Base-by-base conservation (phyloP, 2,113 vertebrate genomes). In the Protomyctophum bolini region DNA sequence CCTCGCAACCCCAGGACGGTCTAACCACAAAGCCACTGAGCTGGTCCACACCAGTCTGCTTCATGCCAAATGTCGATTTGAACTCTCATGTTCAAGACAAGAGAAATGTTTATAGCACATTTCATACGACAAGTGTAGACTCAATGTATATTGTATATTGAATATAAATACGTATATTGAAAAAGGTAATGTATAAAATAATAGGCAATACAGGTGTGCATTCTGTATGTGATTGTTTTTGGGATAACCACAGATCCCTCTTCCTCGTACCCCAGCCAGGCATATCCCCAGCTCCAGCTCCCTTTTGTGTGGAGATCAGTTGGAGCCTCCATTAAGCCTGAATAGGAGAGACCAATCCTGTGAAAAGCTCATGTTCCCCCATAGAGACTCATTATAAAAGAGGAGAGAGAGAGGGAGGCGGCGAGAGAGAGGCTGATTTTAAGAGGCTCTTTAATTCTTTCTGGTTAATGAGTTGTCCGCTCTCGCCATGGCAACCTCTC, bases 241-340 rank as follows among this genome's bases (percentile, higher is more conserved):
- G 33, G 33, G 33, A 41, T 41, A 48, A 61, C 50, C 28, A 64
- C 33, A 72, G 1, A 6, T 59, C 49, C 10, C 73, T 66, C 46
- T 46, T 41, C 33, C 62, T 5, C 54, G 64, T 52, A 29, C 14
- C 4, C 66, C 11, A 21, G 3, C 57, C 60, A 56, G 64, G 46
- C 66, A 57, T 46, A 49, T 45, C 58, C 57, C 73, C 75, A 60
- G 64, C 63, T 54, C n/a, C 72, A 62, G 81, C 41, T 48, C n/a
- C 65, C 68, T 86, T 41, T 84, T 72, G 68, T 83, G 76, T 68
- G 58, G 77, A 65, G 64, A 80, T 89, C 86, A 83, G 79, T 73
- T 87, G 83, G 84, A 87, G 80, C 67, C 61, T 84, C 69, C 76
- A 79, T 89, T 90, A 88, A 87, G 80, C 82, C 66, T 72, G 62